These are phyloP conservation scores for Tympanoctomys barrerae DNA, from an alignment of 2,797 vertebrate genomes.

Conservation along the genomic window DNA sequence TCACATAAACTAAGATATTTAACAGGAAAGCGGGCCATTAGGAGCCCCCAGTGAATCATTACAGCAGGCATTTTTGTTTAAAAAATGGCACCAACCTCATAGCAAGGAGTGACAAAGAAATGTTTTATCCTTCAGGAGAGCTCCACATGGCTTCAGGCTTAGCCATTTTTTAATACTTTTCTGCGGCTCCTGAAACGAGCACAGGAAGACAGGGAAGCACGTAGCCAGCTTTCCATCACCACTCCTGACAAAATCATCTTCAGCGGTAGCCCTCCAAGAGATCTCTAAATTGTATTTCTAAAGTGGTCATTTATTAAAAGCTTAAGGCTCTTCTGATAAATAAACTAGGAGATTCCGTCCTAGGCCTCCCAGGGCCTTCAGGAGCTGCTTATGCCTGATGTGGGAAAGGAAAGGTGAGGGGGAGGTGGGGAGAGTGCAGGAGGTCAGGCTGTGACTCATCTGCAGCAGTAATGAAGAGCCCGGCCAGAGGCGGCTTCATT, in stretches of 20 bases:
- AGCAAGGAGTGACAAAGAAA: slow-evolving; percentile 73
- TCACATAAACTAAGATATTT: slow-evolving; percentile 81
- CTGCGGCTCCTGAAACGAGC: slow-evolving; percentile 44
- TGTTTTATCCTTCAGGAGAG: slow-evolving; percentile 63
- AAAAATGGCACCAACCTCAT: slow-evolving; percentile 77
- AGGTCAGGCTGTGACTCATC: slow-evolving; percentile 48
- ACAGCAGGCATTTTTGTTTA: slow-evolving; percentile 71
- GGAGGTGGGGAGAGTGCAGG: not conserved
- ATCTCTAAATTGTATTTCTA: slow-evolving; percentile 69
- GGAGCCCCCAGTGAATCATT: slow-evolving; percentile 61
- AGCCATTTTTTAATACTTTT: slow-evolving; percentile 66
- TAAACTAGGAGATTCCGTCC: not conserved
- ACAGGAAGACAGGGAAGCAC: slow-evolving; percentile 47
- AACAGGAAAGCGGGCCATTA: slow-evolving; percentile 75
- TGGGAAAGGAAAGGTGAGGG: not conserved
- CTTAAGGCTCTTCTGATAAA: slow-evolving; percentile 69
- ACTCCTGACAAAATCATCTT: slow-evolving; percentile 55
- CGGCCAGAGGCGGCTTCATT: slow-evolving; percentile 58
- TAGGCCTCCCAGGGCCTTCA: not conserved
- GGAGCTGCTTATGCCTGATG: not conserved
- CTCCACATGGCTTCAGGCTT: slow-evolving; percentile 32
- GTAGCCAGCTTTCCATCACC: not conserved
- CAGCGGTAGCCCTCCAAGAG: slow-evolving; percentile 54
- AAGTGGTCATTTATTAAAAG: slow-evolving; percentile 73
- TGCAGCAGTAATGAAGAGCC: slow-evolving; percentile 46